A percentile compares a stretch with the other conserved stretches of the same genome.
These are phyloP conservation scores for Megalopta genalis DNA, from an alignment of 1,140 invertebrate species.

Conservation along the genomic window DNA sequence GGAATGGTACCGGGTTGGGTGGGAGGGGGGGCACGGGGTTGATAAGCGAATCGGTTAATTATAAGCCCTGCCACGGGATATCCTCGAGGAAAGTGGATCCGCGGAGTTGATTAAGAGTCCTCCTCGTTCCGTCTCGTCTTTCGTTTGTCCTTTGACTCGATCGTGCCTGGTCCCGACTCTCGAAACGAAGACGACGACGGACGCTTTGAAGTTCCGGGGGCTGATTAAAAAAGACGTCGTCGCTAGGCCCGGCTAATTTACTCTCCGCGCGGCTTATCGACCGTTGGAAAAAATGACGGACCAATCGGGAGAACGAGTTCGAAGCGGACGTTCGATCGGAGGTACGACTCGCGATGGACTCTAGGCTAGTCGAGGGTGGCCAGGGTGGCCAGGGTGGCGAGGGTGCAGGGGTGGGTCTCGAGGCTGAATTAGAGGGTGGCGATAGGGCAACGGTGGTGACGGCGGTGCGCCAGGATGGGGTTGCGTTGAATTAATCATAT, in stretches of 20 bases:
- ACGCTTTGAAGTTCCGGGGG: constrained; percentile 71
- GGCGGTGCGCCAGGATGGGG: constrained; percentile 69
- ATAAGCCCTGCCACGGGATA: constrained; percentile 44
- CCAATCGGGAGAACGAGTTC: background rate
- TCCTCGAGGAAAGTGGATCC: constrained; percentile 52
- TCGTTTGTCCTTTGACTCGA: constrained; percentile 69
- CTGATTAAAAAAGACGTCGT: constrained; percentile 76
- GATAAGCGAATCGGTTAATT: constrained; percentile 65
- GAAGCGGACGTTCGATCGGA: background rate
- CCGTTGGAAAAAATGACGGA: background rate
- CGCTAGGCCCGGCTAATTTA: constrained; percentile 44
- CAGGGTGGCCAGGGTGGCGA: background rate
- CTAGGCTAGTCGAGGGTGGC: background rate
- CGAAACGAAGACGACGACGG: constrained; percentile 35
- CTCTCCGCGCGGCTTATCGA: constrained; percentile 15
- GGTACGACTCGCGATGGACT: background rate
- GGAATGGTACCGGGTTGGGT: background rate
- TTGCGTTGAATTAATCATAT: constrained; percentile 80
- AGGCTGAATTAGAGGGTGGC: constrained; percentile 49
- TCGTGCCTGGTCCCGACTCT: constrained; percentile 59
- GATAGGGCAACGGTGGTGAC: constrained; percentile 51
- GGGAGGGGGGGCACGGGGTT: constrained; percentile 16
- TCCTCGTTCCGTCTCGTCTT: constrained; percentile 42
- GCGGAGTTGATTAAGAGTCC: constrained; percentile 71
- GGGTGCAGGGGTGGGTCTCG: constrained; percentile 1